Base-by-base conservation (phyloP, 2,113 vertebrate genomes). In the Corythornis madagascariensis region DNA sequence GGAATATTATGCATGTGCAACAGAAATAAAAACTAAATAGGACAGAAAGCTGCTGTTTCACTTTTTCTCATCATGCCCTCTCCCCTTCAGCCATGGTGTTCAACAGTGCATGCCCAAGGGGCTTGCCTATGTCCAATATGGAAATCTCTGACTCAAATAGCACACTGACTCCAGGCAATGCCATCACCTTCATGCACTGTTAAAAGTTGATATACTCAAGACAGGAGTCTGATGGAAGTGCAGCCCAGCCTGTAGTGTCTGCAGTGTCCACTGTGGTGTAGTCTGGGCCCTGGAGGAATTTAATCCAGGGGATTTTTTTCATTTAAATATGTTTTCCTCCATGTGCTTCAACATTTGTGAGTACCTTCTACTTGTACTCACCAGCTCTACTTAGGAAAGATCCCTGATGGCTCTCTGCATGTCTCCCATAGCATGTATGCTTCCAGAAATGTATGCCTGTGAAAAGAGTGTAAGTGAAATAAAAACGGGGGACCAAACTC, bases 91-190 rank as follows among this genome's bases (percentile, higher is more conserved):
- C 33, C 5, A 0, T 16, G 26, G 10, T 52, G 26, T 31, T 83
- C 1, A 4, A 4, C 14, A 0, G 4, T 26, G 31, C 7, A 1
- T 29, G n/a, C 38, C 38, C 45, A n/a, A 53, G 40, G 33, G 52
- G 4, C 43, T 74, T 26, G 13, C 70, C 4, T 5, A 4, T 25
- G 29, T 70, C 17, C n/a, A 13, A 1, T 1, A 4, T 11, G 45
- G 48, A 40, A 35, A 38, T 43, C 28, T 79, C 57, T 65, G 42
- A 7, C 55, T 25, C 28, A 64, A 2, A 25, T 2, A 21, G 13
- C 38, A 40, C 26, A 3, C 15, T 12, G 47, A 11, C 24, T 45
- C 57, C 52, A 50, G 43, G 63, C 43, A 67, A 9, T 40, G 56
- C 45, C 35, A 15, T 31, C 18, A 9, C 2, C 2, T 42, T 26